Evolutionary conservation across 2,113 vertebrate genomes (phyloP).

Genomic region (Diadophis punctatus): DNA sequence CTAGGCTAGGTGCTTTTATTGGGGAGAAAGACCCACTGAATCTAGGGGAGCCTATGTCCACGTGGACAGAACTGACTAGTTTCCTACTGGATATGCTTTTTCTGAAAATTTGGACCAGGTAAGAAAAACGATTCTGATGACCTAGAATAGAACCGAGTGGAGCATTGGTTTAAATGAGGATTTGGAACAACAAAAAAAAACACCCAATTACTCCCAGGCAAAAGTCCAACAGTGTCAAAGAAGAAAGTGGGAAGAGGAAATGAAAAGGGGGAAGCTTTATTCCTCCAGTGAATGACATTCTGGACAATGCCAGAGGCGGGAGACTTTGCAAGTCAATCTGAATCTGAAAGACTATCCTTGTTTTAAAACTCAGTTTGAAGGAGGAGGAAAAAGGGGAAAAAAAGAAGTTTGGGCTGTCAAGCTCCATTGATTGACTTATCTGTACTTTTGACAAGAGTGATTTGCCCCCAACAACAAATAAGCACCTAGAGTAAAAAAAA

Average conservation of each 20-base stretch:
- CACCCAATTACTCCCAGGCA: not conserved
- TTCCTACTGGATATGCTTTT: not conserved
- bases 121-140: not conserved
- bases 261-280: not conserved
- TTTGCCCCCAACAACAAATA: not conserved
- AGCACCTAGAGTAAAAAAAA: not conserved
- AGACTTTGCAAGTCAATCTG: not conserved
- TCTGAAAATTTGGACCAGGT: not conserved
- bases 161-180: not conserved
- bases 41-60: not conserved
- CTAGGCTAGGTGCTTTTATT: not conserved
- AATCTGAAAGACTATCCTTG: rapidly evolving
- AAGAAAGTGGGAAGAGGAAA: not conserved
- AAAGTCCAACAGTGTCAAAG: not conserved
- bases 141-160: not conserved
- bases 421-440: not conserved
- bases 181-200: not conserved
- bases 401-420: not conserved
- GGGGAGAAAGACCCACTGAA: not conserved
- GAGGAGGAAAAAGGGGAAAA: too few relatives aligned
- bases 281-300: not conserved
- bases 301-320: not conserved
- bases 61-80: not conserved
- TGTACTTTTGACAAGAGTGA: not conserved
- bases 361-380: not conserved